Conservation (phyloP, 2,113 vertebrate genomes). For the Carettochelys insculpta region DNA sequence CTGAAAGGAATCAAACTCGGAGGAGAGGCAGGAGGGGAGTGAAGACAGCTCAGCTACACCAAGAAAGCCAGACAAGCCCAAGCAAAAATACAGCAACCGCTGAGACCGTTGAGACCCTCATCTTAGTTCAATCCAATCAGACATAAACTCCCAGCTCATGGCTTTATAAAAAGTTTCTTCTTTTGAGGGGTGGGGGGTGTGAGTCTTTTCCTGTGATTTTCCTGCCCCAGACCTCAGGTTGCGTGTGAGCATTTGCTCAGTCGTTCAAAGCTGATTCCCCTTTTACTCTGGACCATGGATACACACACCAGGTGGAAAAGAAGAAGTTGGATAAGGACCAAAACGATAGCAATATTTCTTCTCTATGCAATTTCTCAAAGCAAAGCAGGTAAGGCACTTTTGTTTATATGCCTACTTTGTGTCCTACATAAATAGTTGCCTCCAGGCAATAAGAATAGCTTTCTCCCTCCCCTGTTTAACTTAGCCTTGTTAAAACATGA, state of each 20-base stretch:
- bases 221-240: not conserved
- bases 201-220: not conserved
- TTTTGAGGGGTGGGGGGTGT: conserved; percentile 50
- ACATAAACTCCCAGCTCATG: conserved; percentile 64
- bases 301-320: conserved; percentile 84
- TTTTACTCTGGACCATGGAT: conserved; percentile 74
- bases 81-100: not conserved
- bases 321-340: conserved; percentile 65
- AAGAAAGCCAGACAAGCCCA: not conserved
- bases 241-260: not conserved
- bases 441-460: not conserved
- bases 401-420: not conserved
- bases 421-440: not conserved
- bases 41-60: not conserved
- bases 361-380: conserved; percentile 64
- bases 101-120: not conserved
- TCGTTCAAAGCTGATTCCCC: conserved; percentile 15
- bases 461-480: not conserved
- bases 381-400: conserved; percentile 75
- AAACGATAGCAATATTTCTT: conserved; percentile 60
- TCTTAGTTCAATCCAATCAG: not conserved
- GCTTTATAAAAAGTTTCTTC: conserved; percentile 64
- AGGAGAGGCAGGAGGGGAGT: not conserved
- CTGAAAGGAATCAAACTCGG: conserved; percentile 38
- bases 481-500: not conserved